Evolutionary conservation across 2,797 vertebrate genomes (phyloP), one percentile per base, ranked within the genome.

Genomic region (Anguilla pacifica): DNA sequence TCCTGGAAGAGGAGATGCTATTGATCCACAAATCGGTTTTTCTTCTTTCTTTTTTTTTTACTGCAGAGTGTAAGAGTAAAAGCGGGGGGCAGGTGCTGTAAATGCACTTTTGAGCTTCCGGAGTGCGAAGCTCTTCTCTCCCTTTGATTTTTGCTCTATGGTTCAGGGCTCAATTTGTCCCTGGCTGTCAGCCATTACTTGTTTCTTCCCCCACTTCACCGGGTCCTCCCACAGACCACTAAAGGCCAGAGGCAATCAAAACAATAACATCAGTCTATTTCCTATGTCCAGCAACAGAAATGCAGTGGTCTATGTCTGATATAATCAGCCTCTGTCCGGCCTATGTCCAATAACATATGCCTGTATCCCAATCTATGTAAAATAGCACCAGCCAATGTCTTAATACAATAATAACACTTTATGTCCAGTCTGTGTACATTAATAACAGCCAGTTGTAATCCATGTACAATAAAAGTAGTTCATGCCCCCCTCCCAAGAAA

Each of bases 21-120:
- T 87, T 87, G 86, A 87, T 87, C 86, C 55, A 51, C 70, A 87
- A 87, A 87, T 35, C 77, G 57, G 82, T 87, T 59, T 39, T 46
- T 25, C 39, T 81, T 31, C 13, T 77, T 77, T 19, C 25, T n/a
- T 77, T 77, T 15, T 77, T 77, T 77, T 77, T 39, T 17, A 77
- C 74, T 61, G 86, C 28, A 55, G 17, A 51, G 86, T 46, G 70
- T 28, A 59, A 88, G 86, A 79, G 51, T 28, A 46, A 85, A 28
- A 88, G 2, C 25, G 67, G 74, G 83, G 72, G 67, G 46, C 53
- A 53, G 86, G 31, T 81, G 86, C 19, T 31, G 6, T 82, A 55
- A 86, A 86, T 86, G 67, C 53, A 28, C 49, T 39, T 70, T 35
- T 72, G 46, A 55, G 86, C 53, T 81, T 86, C 53, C 72, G 53